phyloP scores from a whole-genome alignment of 2,113 vertebrate genomes.

The Macrotis lagotis region DNA sequence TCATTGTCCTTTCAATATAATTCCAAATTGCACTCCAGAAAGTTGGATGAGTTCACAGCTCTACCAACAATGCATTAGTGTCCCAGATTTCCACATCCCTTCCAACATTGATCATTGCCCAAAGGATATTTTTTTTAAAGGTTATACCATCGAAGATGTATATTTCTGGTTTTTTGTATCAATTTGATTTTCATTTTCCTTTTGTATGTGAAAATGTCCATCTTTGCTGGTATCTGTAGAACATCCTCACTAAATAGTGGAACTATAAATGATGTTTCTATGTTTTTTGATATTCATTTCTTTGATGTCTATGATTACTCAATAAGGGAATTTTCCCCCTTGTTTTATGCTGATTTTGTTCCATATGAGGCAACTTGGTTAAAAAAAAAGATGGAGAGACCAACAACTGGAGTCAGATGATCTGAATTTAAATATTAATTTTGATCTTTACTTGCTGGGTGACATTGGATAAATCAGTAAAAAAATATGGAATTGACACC shows the following conservation, averaged over 20 bases:
- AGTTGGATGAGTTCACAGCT: no score
- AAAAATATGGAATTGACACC: neutral
- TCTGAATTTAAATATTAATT: neutral
- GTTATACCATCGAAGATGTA: neutral
- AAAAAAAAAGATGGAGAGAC: neutral
- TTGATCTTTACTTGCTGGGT: neutral
- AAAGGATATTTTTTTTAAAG: neutral
- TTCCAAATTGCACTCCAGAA: no score
- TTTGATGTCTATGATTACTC: neutral
- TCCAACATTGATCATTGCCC: no score
- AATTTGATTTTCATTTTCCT: neutral
- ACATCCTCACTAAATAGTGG: neutral
- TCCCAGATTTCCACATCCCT: no score
- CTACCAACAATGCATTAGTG: no score
- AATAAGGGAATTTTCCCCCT: neutral
- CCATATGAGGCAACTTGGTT: neutral
- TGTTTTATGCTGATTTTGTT: neutral
- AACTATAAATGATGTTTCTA: neutral
- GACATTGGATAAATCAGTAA: neutral
- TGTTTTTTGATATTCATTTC: neutral
- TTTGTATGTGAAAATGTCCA: neutral
- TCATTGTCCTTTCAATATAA: no score
- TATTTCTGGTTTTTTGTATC: neutral
- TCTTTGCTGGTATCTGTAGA: neutral
- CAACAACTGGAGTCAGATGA: neutral